A percentile compares a stretch with the other conserved stretches of the same genome.
Conservation (phyloP, 1,140 invertebrate genomes). For the Pogonognathellus flavescens region DNA sequence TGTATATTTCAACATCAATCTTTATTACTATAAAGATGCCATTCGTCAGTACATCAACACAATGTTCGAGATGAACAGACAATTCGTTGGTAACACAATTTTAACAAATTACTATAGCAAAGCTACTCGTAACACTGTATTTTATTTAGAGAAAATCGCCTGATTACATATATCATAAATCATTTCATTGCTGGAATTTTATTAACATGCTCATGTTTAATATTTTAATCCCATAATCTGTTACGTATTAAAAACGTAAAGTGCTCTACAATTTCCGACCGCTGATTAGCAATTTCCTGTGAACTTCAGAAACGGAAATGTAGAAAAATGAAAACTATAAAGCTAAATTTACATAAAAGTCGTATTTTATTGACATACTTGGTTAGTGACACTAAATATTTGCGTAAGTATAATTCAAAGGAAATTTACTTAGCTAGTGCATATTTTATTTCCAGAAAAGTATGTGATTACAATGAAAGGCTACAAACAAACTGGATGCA, state of each 20-base stretch:
- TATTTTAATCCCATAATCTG: background rate
- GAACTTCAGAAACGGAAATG: background rate
- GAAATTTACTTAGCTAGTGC: too few species aligned
- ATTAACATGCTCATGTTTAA: background rate
- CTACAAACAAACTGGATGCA: constrained; percentile 33
- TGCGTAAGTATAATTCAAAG: background rate
- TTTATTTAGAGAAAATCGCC: background rate
- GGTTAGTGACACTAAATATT: background rate
- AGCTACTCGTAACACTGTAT: background rate
- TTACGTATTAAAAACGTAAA: background rate
- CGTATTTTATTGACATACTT: background rate
- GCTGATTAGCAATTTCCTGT: too few species aligned
- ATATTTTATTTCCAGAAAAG: constrained; percentile 30
- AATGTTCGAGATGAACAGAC: constrained; percentile 21
- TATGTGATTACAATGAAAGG: constrained; percentile 46
- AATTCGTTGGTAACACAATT: background rate
- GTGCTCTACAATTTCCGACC: background rate
- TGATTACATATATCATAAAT: background rate
- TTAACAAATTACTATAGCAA: background rate
- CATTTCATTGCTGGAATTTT: background rate
- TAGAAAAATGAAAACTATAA: background rate
- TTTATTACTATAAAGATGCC: constrained; percentile 46
- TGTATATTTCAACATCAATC: constrained; percentile 43
- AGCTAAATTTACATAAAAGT: background rate
- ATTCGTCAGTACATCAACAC: too few species aligned